Evolutionary conservation across 2,888 invertebrate genomes (phyloP).

Genomic region (Drosophila demipolita): DNA sequence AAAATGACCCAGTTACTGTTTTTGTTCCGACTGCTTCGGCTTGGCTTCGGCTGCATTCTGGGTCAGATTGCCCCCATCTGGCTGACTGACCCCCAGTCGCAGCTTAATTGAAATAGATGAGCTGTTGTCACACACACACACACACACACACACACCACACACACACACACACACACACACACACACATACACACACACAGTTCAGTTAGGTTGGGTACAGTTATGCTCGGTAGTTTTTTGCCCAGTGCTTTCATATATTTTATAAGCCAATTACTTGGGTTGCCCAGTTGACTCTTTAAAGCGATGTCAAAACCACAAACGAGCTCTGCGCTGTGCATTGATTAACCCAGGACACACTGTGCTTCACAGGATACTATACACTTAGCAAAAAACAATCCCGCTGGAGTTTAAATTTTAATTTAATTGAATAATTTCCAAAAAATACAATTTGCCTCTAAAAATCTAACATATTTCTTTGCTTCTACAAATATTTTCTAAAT

Average conservation of each 20-base stretch:
- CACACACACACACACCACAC: conserved; percentile 25
- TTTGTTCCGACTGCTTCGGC: conserved; percentile 32
- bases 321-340: conserved; percentile 44
- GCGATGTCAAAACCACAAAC: conserved; percentile 38
- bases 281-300: conserved; percentile 52
- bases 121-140: conserved; percentile 46
- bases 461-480: too few species aligned
- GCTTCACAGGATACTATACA: conserved; percentile 7
- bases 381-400: neutral
- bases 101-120: conserved; percentile 74
- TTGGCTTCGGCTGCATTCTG: conserved; percentile 64
- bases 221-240: conserved; percentile 41
- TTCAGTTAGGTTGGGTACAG: conserved; percentile 55
- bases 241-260: conserved; percentile 56
- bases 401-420: too few species aligned
- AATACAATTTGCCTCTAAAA: neutral
- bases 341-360: conserved; percentile 36
- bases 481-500: too few species aligned
- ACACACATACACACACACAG: conserved; percentile 16
- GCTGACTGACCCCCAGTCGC: conserved; percentile 57
- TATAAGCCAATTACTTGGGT: conserved; percentile 71
- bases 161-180: conserved; percentile 23
- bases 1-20: conserved; percentile 62
- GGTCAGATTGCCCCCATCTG: conserved; percentile 56
- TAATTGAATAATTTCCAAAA: neutral